Base-by-base conservation (phyloP, 2,113 vertebrate genomes). In the Chloropsis hardwickii region DNA sequence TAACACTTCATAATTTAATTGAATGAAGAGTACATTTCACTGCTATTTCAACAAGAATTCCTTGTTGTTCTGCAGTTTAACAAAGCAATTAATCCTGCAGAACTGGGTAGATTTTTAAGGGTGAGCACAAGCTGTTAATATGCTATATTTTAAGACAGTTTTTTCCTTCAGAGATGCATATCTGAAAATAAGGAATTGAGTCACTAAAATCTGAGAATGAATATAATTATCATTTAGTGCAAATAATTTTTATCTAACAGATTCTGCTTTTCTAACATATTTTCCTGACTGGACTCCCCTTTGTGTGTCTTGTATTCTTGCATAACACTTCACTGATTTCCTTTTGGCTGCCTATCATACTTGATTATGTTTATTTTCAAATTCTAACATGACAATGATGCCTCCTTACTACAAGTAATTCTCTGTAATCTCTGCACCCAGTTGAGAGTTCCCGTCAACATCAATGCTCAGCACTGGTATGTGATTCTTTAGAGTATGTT, bases 261-360 rank as follows among this genome's bases (percentile, higher is more conserved):
- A 44, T 94, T 93, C 90, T 97, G 88, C 92, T 95, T 96, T 96
- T 96, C 95, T 97, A 93, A 97, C 88, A 74, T 96, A 95, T 66
- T 89, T 73, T 91, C 57, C 54, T 79, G 67, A 60, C 35, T 5
- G 5, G 53, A 66, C 39, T 81, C 9, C 31, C n/a, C 19, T 91
- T 80, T 86, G 16, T 12, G 7, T 69, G 57, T 95, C 42, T 70
- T 87, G 12, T 73, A 47, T 64, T 73, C 62, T 70, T 81, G 50
- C 4, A 24, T 82, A 65, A 79, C 69, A 79, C 16, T 74, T 65
- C 31, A 47, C 16, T 66, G 67, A 45, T 66, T 81, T 92, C 21
- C 42, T 74, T 67, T 77, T 88, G 81, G 31, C 58, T 92, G 29
- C 54, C 33, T 69, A 7, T 80, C 0, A 0, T 65, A 65, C 58